Evolutionary conservation across 2,113 vertebrate species (phyloP).

Genomic region (Bothrops jararaca): DNA sequence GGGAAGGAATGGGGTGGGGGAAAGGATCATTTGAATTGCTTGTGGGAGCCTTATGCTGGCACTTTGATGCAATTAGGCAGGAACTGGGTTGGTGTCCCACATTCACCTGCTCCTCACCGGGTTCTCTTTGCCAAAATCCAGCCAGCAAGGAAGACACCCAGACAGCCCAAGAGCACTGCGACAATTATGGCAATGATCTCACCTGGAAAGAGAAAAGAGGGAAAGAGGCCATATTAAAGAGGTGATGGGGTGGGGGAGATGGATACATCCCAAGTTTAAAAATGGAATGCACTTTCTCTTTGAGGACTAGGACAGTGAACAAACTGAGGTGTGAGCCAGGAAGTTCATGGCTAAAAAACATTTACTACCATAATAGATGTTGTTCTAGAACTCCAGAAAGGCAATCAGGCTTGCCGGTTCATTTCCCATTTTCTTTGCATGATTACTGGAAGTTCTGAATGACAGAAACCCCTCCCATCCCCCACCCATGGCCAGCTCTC

Average conservation of each 20-base stretch:
- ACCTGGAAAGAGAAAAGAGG: slow-evolving; percentile 41
- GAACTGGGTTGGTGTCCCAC: neutral
- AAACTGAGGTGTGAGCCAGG: neutral
- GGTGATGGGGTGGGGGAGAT: neutral
- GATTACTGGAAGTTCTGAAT: neutral
- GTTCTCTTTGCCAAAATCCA: slow-evolving; percentile 55
- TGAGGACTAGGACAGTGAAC: neutral
- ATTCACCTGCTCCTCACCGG: slow-evolving; percentile 53
- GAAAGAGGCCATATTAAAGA: too few relatives aligned
- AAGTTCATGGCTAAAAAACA: neutral
- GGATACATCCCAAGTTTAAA: neutral
- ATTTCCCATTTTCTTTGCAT: neutral
- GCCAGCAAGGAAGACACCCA: slow-evolving; percentile 46
- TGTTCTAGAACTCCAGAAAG: neutral
- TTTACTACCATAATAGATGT: neutral
- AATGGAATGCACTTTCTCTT: neutral
- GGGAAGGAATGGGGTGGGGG: neutral
- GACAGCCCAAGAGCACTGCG: slow-evolving; percentile 48
- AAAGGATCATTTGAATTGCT: neutral
- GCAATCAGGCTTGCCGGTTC: neutral
- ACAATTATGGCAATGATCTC: slow-evolving; percentile 60
- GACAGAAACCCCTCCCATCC: neutral
- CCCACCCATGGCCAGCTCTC: too few relatives aligned
- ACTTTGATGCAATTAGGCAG: neutral
- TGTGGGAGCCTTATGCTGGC: neutral